Evolutionary conservation across 2,888 invertebrate genomes (phyloP).

Genomic region (Rutpela maculata): DNA sequence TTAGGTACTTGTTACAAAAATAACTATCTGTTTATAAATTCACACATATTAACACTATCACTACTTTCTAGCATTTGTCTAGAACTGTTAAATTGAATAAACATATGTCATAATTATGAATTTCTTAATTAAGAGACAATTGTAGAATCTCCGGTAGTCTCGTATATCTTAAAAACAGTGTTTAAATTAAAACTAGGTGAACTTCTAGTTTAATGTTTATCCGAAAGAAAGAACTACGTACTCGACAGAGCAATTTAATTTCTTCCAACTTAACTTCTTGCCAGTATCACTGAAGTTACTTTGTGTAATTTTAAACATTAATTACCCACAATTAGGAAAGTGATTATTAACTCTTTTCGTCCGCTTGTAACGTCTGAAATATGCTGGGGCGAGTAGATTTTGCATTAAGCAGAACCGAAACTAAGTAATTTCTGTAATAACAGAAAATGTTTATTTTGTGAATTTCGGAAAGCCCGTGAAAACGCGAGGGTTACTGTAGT

Average conservation of each 20-base stretch:
- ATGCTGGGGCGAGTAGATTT: not conserved
- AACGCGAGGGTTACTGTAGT: not conserved
- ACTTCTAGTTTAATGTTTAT: not conserved
- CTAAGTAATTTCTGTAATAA: not conserved
- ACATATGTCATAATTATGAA: too few species aligned
- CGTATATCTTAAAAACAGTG: not conserved
- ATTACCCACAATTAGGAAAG: not conserved
- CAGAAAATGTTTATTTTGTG: not conserved
- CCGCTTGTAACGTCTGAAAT: not conserved
- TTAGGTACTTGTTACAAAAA: too few species aligned
- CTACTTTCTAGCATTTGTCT: too few species aligned
- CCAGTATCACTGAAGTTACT: not conserved
- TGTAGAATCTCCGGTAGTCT: not conserved
- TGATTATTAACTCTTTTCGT: conserved; percentile 7
- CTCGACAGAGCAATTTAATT: not conserved
- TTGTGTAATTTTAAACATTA: not conserved
- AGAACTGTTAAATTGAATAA: too few species aligned
- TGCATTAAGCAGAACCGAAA: conserved; percentile 1
- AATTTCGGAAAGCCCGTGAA: not conserved
- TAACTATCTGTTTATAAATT: too few species aligned
- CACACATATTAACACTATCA: too few species aligned
- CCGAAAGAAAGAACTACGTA: not conserved
- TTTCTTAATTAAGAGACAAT: not conserved
- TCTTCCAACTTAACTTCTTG: not conserved
- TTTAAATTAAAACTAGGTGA: not conserved